These are phyloP conservation scores for Mergus octosetaceus DNA, from an alignment of 2,797 vertebrate species.

Conservation along the genomic window DNA sequence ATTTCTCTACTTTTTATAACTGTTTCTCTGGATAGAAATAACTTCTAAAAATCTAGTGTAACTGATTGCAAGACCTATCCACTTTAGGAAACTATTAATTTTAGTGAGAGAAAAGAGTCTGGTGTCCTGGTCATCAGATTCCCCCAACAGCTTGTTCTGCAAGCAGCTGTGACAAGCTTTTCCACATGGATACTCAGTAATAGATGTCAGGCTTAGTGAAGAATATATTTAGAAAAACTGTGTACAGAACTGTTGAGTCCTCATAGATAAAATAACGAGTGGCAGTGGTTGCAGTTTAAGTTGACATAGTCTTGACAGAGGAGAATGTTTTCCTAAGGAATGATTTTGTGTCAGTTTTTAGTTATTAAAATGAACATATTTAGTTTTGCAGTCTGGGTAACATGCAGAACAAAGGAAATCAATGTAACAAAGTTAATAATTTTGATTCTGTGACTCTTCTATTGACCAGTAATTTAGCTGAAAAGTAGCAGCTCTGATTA, in stretches of 20 bases:
- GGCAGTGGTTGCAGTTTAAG: not conserved
- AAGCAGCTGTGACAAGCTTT: not conserved
- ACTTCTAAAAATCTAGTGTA: not conserved
- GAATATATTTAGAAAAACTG: slow-evolving; percentile 29
- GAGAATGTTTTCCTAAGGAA: slow-evolving; percentile 52
- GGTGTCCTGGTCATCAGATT: not conserved
- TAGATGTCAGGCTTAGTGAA: slow-evolving; percentile 17
- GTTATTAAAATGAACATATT: slow-evolving; percentile 70
- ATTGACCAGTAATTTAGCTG: slow-evolving; percentile 60
- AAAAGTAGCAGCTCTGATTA: slow-evolving; percentile 68
- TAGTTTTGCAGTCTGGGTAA: slow-evolving; percentile 60
- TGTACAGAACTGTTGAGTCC: not conserved
- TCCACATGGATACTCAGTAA: not conserved
- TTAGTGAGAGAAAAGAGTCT: not conserved
- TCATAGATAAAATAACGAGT: slow-evolving; percentile 38
- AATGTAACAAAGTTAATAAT: slow-evolving; percentile 65
- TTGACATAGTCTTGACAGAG: not conserved
- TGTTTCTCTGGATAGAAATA: not conserved
- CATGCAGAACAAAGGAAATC: slow-evolving; percentile 69
- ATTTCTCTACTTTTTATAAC: not conserved
- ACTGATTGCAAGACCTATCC: slow-evolving; percentile 8
- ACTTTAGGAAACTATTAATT: not conserved
- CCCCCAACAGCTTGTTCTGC: not conserved
- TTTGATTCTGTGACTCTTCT: slow-evolving; percentile 65
- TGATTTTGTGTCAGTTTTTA: slow-evolving; percentile 66